Evolutionary conservation across 2,113 vertebrate species (phyloP).

Genomic region (Morone saxatilis): DNA sequence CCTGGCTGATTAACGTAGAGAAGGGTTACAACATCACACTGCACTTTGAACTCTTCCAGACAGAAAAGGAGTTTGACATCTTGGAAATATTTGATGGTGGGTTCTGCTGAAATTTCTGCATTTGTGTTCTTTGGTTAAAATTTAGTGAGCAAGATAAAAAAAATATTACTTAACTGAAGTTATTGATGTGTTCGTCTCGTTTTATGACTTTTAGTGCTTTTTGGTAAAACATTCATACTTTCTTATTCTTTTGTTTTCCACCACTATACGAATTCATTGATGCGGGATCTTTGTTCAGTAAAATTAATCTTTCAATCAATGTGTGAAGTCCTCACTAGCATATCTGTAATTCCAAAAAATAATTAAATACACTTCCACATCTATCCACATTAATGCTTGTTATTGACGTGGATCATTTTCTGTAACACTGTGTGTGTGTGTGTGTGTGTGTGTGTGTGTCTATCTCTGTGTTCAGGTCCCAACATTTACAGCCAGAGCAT

Average conservation of each 20-base stretch:
- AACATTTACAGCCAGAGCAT: constrained; percentile 95
- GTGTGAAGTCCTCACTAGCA: neutral
- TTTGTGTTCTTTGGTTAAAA: neutral
- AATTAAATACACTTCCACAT: neutral
- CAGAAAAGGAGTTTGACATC: constrained; percentile 98
- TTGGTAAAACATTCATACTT: neutral
- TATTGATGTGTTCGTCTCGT: neutral
- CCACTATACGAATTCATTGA: neutral
- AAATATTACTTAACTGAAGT: neutral
- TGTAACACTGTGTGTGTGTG: neutral
- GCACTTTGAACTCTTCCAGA: constrained; percentile 97
- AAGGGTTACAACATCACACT: constrained; percentile 98
- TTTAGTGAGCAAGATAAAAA: neutral
- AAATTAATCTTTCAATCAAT: too few species aligned
- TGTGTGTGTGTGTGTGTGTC: neutral
- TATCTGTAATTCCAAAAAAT: neutral
- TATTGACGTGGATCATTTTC: neutral
- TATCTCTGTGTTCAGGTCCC: constrained; percentile 84
- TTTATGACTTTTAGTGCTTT: neutral
- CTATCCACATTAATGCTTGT: neutral
- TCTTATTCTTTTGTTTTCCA: neutral
- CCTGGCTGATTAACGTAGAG: constrained; percentile 97
- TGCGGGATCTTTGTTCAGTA: neutral
- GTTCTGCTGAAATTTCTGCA: neutral
- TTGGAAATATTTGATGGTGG: constrained; percentile 98